Evolutionary conservation across 2,888 invertebrate genomes (phyloP).

Genomic region (Eupithecia vulgata): DNA sequence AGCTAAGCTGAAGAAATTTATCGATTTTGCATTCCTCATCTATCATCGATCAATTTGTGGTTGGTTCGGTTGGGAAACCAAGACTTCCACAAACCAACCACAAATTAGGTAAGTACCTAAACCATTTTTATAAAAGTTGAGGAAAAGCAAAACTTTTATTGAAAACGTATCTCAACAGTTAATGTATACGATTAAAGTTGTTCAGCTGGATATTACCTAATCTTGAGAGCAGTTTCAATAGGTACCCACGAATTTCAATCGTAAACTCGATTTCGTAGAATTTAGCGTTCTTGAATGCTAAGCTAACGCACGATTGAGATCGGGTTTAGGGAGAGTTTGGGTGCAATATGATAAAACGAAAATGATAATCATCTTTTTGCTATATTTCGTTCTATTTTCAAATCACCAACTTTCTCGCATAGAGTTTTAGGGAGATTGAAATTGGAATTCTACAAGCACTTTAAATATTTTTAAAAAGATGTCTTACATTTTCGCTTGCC

Average conservation of each 20-base stretch:
- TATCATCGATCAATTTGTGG: background rate
- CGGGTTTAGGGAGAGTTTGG: too few relatives aligned
- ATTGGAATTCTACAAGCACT: background rate
- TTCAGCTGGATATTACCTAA: too few relatives aligned
- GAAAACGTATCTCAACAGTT: background rate
- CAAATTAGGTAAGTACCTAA: too few relatives aligned
- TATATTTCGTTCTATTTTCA: background rate
- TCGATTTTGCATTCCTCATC: background rate
- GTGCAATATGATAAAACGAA: background rate
- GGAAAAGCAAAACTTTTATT: background rate
- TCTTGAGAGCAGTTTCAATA: too few relatives aligned
- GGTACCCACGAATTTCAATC: background rate
- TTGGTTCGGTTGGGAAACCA: too few relatives aligned
- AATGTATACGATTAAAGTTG: too few relatives aligned
- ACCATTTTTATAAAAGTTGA: background rate
- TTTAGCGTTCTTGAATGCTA: background rate
- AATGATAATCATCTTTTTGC: background rate
- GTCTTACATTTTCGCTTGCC: background rate
- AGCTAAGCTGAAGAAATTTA: background rate
- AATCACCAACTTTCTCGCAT: background rate
- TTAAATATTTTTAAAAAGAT: background rate
- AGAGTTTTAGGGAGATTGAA: background rate
- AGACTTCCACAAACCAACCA: too few relatives aligned
- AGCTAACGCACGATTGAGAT: too few relatives aligned
- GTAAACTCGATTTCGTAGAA: background rate